Percentiles rank a stretch among this genome's conserved stretches.
These are phyloP conservation scores for Drosophila pruinosa DNA, from an alignment of 1,140 invertebrate genomes.

Conservation along the genomic window DNA sequence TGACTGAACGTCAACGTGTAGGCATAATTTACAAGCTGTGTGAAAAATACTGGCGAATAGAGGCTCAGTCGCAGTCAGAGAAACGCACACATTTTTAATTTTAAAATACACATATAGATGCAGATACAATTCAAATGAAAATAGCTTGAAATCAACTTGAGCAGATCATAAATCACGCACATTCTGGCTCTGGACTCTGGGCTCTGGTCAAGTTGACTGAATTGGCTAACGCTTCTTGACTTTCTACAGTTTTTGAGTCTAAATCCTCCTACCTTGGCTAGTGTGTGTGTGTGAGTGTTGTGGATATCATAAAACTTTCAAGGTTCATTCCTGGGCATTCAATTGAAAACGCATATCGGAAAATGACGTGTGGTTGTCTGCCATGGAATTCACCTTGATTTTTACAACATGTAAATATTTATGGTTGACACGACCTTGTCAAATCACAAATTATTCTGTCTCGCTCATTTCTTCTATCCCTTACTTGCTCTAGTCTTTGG, in stretches of 20 bases:
- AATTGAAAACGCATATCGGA: constrained; percentile 74
- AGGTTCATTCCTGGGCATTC: constrained; percentile 50
- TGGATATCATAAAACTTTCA: constrained; percentile 52
- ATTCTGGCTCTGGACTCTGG: constrained; percentile 12
- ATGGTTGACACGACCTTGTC: constrained; percentile 76
- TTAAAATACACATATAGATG: constrained; percentile 1
- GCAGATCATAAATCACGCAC: constrained; percentile 70
- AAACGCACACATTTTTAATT: background rate
- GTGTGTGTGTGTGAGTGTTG: background rate
- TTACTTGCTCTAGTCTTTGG: background rate
- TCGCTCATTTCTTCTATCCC: background rate
- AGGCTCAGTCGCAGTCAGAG: constrained; percentile 10
- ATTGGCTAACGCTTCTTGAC: constrained; percentile 65
- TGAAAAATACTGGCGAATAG: constrained; percentile 39
- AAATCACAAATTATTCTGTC: constrained; percentile 2
- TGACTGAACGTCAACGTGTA: constrained; percentile 48
- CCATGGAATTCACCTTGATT: constrained; percentile 63
- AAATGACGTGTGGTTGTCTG: constrained; percentile 20
- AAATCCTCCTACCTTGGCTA: background rate
- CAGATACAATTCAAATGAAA: constrained; percentile 65
- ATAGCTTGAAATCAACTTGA: constrained; percentile 52
- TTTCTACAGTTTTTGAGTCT: constrained; percentile 8
- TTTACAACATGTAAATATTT: constrained; percentile 80
- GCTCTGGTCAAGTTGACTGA: constrained; percentile 64
- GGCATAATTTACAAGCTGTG: constrained; percentile 72